Conservation (phyloP, 64 coral and sea anemone genomes). For the Cladopsammia gracilis region DNA sequence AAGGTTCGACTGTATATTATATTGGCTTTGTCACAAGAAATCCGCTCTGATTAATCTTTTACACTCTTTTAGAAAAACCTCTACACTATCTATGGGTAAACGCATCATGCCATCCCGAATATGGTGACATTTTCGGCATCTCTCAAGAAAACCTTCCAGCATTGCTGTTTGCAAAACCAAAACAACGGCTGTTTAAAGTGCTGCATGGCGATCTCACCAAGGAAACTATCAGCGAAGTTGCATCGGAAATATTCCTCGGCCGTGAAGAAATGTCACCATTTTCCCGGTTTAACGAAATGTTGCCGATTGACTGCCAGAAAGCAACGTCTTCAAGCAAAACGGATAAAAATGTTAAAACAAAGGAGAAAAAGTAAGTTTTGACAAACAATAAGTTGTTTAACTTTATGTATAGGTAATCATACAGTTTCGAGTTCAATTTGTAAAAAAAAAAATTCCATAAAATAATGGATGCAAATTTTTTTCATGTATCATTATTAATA, state of each 20-base stretch:
- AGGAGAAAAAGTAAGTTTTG: too few species aligned
- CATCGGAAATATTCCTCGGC: conserved; percentile 45
- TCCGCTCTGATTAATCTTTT: too few species aligned
- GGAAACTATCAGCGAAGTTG: conserved; percentile 51
- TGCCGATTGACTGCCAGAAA: conserved; percentile 38
- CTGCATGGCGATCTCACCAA: conserved; percentile 5
- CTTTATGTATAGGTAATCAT: too few species aligned
- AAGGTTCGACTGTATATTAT: background rate
- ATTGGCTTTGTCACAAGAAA: too few species aligned
- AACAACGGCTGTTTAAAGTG: conserved; percentile 74
- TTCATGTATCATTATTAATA: too few species aligned
- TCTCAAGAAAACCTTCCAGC: conserved; percentile 67
- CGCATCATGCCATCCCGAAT: conserved; percentile 84
- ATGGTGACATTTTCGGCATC: conserved; percentile 87
- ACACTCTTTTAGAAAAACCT: conserved; percentile 46
- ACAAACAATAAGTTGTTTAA: too few species aligned
- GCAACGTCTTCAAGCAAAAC: background rate
- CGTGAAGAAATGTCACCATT: conserved; percentile 48
- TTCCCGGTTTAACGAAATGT: conserved; percentile 82
- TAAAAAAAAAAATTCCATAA: too few species aligned
- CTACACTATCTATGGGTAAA: conserved; percentile 89
- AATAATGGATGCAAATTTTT: too few species aligned
- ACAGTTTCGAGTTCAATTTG: too few species aligned
- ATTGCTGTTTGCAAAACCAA: conserved; percentile 82
- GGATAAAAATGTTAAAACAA: background rate